Base-by-base conservation (phyloP, 2,888 invertebrate genomes). In the Xanthorhoe spadicearia region DNA sequence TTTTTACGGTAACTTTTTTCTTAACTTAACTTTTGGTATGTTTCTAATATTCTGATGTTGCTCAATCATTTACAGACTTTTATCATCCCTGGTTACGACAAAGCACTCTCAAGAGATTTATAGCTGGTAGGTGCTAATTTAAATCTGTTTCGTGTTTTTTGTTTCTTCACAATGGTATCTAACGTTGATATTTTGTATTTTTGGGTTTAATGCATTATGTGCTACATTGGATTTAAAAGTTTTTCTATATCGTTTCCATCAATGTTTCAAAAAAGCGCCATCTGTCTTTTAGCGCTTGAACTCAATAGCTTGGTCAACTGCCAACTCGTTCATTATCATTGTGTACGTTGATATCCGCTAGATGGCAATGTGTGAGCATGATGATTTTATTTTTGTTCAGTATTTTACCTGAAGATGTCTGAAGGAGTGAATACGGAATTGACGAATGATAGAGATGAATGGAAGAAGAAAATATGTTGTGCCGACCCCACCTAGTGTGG, bases 121-220 rank as follows among this genome's bases (percentile, higher is more conserved):
- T 92, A 66, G 85, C 89, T 82, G 91, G 92, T 92, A 91, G 83
- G 90, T 57, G 3, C 18, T 38, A 2, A 6, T 17, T 48, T 15
- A 15, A 17, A 13, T 15, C 48, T 7, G 19, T 18, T 19, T 2
- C 9, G 9, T 9, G n/a, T 38, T 9, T 43, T 35, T 17, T 48
- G 17, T 48, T n/a, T 62, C 1, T 43, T 43, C 13, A 43, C 10
- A 43, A 13, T 43, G 38, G 38, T 43, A 43, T 38, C 35, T 38
- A 38, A 38, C 35, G 10, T 2, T 53, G 13, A 1, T 18, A 0
- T 52, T 15, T 52, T 32, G 13, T 28, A n/a, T 28, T 3, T 23
- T n/a, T 48, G 32, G 17, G 9, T 15, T 23, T 28, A 2, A 23
- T n/a, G 4, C 0, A 32, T 28, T 9, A 6, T 19, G 32, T 49